Base-by-base conservation (phyloP, 2,113 vertebrate species). In the Tachycineta bicolor region DNA sequence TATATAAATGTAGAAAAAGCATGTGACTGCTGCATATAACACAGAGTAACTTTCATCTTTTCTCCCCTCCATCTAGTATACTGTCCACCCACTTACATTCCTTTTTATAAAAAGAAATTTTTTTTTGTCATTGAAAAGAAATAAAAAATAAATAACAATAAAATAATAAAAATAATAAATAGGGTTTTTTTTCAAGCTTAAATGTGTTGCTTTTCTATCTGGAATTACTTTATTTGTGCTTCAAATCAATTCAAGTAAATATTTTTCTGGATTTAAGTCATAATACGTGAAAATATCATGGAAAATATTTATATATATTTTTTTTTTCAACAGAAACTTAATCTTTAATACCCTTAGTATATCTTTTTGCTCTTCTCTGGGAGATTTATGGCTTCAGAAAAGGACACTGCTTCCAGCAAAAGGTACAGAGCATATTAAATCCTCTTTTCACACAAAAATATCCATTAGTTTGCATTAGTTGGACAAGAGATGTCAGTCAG, bases 401-500 rank as follows among this genome's bases (percentile, higher is more conserved):
- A 89, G 9, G 83, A 67, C 69, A 59, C 2, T 76, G 13, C 4
- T 83, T 26, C 19, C 10, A 64, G 29, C 0, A 81, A 52, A 87
- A 60, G 24, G 26, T 63, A 76, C 21, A 64, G 50, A 71, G 41
- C 12, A 47, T n/a, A 56, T 12, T 49, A 71, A 89, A 63, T 11
- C 58, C 33, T 6, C 24, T 89, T 87, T 79, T 64, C 33, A 49
- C 11, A 85, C 58, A 79, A 69, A 90, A 73, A 13, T 24, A 89
- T 84, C 44, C 53, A 64, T 89, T 93, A 76, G 20, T 49, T 93
- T 94, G 49, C 67, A 87, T 85, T 91, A 76, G 31, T 13, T 83
- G 49, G 59, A 41, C 70, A 85, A 82, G 53, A 93, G 37, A 93
- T 93, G 87, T 91, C 92, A 93, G 65, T 95, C 85, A 92, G 71